Evolutionary conservation across 2,113 vertebrate genomes (phyloP).

Genomic region (Amia ocellicauda): DNA sequence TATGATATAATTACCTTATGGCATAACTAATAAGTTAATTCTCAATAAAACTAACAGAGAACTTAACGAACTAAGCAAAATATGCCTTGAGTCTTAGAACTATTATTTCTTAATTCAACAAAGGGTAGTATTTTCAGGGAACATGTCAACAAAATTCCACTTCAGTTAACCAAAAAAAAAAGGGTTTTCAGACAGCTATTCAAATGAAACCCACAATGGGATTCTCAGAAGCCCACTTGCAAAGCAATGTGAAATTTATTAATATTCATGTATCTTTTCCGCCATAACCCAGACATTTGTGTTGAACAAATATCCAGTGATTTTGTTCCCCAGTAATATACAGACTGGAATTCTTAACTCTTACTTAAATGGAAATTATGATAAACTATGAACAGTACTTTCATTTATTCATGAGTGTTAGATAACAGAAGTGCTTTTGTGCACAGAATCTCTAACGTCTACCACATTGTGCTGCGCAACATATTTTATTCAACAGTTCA

Average conservation of each 20-base stretch:
- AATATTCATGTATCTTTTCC: constrained; percentile 57
- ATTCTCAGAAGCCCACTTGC: constrained; percentile 51
- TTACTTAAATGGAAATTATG: constrained; percentile 43
- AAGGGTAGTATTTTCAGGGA: constrained; percentile 11
- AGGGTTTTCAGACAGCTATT: constrained; percentile 36
- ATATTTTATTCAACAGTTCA: constrained; percentile 67
- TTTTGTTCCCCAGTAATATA: constrained; percentile 43
- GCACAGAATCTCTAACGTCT: constrained; percentile 35
- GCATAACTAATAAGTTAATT: too few species aligned
- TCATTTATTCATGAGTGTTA: constrained; percentile 42
- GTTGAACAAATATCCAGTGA: constrained; percentile 38
- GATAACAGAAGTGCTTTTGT: constrained; percentile 66
- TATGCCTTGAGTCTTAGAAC: too few species aligned
- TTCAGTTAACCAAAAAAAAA: constrained; percentile 23
- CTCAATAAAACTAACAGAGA: too few species aligned
- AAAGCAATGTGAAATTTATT: constrained; percentile 53
- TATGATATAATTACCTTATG: too few species aligned
- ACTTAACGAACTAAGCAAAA: too few species aligned
- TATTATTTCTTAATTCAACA: neutral
- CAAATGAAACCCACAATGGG: constrained; percentile 36
- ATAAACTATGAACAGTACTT: constrained; percentile 50
- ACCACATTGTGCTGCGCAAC: constrained; percentile 39
- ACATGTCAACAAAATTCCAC: constrained; percentile 31
- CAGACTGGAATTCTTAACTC: constrained; percentile 59
- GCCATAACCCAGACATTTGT: constrained; percentile 47